Percentiles rank a stretch among this genome's conserved stretches.
phyloP scores from a whole-genome alignment of 1,140 invertebrate genomes.

The Eumeta japonica region DNA sequence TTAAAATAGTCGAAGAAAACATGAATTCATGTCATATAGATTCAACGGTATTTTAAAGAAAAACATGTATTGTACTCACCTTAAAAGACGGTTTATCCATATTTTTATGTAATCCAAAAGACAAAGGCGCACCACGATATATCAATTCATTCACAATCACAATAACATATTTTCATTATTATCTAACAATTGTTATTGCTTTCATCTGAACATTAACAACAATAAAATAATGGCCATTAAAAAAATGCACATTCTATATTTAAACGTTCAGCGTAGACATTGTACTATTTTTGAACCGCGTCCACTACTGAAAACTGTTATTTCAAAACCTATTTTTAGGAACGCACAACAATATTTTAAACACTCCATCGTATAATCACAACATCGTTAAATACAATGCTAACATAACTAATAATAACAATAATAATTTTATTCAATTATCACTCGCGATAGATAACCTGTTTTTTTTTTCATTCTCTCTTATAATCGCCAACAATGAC shows the following conservation, averaged over 20 bases:
- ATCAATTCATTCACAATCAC: slow-evolving; percentile 13
- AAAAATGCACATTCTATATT: slow-evolving; percentile 22
- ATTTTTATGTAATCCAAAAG: slow-evolving; percentile 11
- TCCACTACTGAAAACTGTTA: slow-evolving; percentile 19
- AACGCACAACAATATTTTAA: slow-evolving; percentile 12
- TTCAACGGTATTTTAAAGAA: no score
- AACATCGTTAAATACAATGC: no score
- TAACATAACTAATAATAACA: no score
- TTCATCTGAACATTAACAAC: slow-evolving; percentile 8
- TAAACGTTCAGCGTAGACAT: slow-evolving; percentile 21
- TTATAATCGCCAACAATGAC: no score
- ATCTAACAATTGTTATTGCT: slow-evolving; percentile 9
- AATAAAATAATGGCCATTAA: slow-evolving; percentile 15
- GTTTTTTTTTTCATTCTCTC: no score
- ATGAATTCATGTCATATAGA: no score
- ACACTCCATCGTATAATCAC: no score
- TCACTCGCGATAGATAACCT: no score
- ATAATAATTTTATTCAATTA: no score
- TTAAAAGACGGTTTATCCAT: slow-evolving; percentile 16
- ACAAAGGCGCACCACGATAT: slow-evolving; percentile 9
- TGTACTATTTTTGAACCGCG: slow-evolving; percentile 32
- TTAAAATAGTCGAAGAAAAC: no score
- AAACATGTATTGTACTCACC: no score
- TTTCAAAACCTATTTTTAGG: slow-evolving; percentile 24
- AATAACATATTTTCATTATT: slow-evolving; percentile 7